These are phyloP conservation scores for Panthera tigris DNA, from an alignment of 2,113 vertebrate genomes.

Conservation along the genomic window DNA sequence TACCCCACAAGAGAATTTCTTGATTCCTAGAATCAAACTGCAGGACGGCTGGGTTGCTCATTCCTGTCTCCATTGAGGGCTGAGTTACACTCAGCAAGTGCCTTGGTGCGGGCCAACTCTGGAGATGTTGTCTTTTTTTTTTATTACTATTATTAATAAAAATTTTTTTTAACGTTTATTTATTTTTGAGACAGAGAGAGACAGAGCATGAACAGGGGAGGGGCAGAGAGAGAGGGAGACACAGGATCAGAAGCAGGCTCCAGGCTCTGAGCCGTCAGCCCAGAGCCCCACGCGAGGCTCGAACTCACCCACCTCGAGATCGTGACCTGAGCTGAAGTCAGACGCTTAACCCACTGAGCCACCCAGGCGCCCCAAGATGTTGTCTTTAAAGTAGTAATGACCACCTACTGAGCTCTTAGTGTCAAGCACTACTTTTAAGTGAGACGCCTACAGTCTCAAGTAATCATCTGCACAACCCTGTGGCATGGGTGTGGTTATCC, in stretches of 20 bases:
- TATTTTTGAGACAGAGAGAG: too few species aligned
- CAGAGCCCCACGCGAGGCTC: fast-evolving
- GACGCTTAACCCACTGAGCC: too few species aligned
- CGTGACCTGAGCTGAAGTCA: too few species aligned
- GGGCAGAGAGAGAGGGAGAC: too few species aligned
- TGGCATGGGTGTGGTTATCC: background rate
- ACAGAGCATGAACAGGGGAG: too few species aligned
- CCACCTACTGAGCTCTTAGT: background rate
- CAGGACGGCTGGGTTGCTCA: background rate
- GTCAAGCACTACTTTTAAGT: background rate
- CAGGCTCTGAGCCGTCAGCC: too few species aligned
- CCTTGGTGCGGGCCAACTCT: background rate
- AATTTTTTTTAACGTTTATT: too few species aligned
- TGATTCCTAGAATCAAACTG: background rate
- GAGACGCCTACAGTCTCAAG: background rate
- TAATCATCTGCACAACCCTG: background rate
- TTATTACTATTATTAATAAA: too few species aligned
- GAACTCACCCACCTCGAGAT: too few species aligned
- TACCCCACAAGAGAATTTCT: background rate
- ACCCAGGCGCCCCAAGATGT: background rate
- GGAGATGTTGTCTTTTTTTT: background rate
- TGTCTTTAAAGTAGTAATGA: background rate
- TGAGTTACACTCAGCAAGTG: background rate
- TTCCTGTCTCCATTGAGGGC: background rate
- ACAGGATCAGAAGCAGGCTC: too few species aligned